Conservation (phyloP, 2,797 vertebrate genomes). For the Myripristis jacobus region DNA sequence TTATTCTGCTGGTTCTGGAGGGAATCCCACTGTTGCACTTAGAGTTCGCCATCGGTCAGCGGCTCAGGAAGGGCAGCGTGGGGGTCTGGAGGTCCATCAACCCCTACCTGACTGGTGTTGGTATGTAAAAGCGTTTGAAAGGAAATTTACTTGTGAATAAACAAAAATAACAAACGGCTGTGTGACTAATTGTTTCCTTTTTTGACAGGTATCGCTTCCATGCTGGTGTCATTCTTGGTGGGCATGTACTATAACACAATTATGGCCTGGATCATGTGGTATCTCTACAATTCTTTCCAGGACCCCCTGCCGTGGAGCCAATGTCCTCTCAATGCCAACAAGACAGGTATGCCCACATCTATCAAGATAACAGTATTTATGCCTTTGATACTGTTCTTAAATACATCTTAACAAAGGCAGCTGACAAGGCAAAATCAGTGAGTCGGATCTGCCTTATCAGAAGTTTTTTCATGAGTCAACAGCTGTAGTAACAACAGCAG, state of each 20-base stretch:
- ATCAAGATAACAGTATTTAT: neutral
- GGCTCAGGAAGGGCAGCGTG: slow-evolving; percentile 90
- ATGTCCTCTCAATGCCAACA: slow-evolving; percentile 86
- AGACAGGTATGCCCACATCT: slow-evolving; percentile 82
- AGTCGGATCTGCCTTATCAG: neutral
- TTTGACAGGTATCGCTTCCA: slow-evolving; percentile 86
- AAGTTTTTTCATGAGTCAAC: too few species aligned
- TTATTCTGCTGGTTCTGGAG: slow-evolving; percentile 94
- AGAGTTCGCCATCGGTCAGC: slow-evolving; percentile 96
- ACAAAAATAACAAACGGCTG: too few species aligned
- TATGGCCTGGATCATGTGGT: slow-evolving; percentile 97
- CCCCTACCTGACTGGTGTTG: slow-evolving; percentile 89
- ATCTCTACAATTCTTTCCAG: slow-evolving; percentile 98
- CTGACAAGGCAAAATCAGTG: neutral
- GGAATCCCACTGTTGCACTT: slow-evolving; percentile 92
- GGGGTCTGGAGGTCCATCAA: slow-evolving; percentile 89
- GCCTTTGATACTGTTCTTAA: neutral
- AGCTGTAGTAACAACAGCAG: too few species aligned
- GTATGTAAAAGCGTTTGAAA: slow-evolving; percentile 81
- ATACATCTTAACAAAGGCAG: neutral
- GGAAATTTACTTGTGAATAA: neutral
- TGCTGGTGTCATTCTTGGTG: slow-evolving; percentile 90
- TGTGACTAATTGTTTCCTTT: neutral
- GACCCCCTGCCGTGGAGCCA: slow-evolving; percentile 92
- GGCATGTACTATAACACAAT: slow-evolving; percentile 95